A percentile compares a stretch with the other conserved stretches of the same genome.
Evolutionary conservation across 2,888 invertebrate species (phyloP).

Genomic region (Plagodis pulveraria): DNA sequence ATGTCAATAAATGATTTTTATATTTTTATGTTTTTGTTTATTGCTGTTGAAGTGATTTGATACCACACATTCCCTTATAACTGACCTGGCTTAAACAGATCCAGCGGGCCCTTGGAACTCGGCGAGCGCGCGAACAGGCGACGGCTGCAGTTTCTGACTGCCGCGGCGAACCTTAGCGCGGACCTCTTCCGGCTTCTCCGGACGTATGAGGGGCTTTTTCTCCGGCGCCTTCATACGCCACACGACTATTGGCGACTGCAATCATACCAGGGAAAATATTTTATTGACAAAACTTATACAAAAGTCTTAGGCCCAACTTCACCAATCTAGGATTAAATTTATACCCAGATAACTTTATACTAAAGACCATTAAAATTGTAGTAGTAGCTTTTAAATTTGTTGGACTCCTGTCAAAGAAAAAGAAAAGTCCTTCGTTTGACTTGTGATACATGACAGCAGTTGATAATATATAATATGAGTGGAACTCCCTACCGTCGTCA

Average conservation of each 20-base stretch:
- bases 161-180: conserved; percentile 98
- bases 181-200: conserved; percentile 97
- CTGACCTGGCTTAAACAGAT: conserved; percentile 52
- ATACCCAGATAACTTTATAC: no score
- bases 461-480: no score
- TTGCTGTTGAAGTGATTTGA: no score
- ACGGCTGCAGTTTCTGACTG: conserved; percentile 97
- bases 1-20: no score
- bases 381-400: no score
- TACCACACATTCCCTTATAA: no score
- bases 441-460: no score
- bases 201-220: conserved; percentile 98
- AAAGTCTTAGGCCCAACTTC: background rate
- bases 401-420: no score
- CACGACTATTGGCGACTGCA: conserved; percentile 97
- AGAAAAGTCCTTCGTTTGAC: no score
- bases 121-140: conserved; percentile 97
- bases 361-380: no score
- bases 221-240: conserved; percentile 99
- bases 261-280: background rate
- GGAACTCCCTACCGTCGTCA: no score
- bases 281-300: background rate
- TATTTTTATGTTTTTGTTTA: no score
- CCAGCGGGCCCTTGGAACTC: conserved; percentile 98
- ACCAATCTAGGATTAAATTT: background rate